Evolutionary conservation across 2,797 vertebrate species (phyloP).

Genomic region (Danio albolineatus): DNA sequence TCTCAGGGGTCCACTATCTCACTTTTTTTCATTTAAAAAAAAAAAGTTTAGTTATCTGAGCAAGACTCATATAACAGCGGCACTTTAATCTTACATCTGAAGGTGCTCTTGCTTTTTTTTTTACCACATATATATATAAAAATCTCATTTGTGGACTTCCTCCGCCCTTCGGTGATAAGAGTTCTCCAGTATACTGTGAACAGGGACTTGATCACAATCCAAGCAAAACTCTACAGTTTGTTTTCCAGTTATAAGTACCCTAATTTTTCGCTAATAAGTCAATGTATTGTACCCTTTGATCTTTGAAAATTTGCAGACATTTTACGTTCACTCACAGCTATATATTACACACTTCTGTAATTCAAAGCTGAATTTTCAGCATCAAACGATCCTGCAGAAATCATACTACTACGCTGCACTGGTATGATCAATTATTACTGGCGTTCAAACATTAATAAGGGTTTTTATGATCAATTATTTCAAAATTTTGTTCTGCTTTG

Average conservation of each 20-base stretch:
- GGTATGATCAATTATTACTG: no score
- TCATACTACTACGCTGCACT: no score
- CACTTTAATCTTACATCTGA: constrained; percentile 51
- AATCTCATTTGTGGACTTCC: constrained; percentile 40
- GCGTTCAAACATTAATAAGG: no score
- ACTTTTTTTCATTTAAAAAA: constrained; percentile 31
- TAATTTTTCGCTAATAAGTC: constrained; percentile 1
- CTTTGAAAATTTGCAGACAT: no score
- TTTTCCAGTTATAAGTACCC: constrained; percentile 53
- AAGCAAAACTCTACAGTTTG: constrained; percentile 33
- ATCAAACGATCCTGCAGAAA: no score
- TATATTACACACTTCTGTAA: no score
- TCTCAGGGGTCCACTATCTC: constrained; percentile 32
- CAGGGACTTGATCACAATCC: constrained; percentile 27
- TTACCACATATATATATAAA: neutral
- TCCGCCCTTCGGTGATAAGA: constrained; percentile 49
- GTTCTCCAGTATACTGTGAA: constrained; percentile 23
- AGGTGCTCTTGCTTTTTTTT: constrained; percentile 23
- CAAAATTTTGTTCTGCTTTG: no score
- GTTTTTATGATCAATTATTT: no score
- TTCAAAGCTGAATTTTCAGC: no score
- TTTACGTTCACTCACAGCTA: no score
- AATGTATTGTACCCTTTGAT: no score
- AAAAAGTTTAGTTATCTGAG: constrained; percentile 42
- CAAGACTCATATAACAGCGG: constrained; percentile 25